Evolutionary conservation across 2,113 vertebrate genomes (phyloP).

Genomic region (Butastur rufipennis): DNA sequence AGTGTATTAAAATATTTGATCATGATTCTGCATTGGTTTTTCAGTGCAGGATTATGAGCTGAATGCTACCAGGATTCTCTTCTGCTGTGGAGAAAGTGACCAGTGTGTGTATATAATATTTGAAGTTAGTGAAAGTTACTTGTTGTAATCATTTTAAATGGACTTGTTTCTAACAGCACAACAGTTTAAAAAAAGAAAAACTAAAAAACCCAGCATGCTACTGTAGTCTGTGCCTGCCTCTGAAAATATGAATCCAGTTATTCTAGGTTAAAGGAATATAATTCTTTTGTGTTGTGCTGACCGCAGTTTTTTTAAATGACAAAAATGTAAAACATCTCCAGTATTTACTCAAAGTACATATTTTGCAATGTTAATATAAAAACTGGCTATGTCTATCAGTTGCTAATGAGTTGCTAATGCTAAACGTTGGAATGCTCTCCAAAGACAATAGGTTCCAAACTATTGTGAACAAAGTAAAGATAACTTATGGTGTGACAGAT

Average conservation of each 20-base stretch:
- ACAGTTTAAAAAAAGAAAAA: neutral
- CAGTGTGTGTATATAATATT: neutral
- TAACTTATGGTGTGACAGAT: neutral
- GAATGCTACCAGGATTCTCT: neutral
- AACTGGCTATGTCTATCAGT: neutral
- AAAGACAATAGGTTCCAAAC: neutral
- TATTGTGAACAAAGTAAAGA: neutral
- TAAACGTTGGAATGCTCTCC: neutral
- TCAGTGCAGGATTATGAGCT: slow-evolving; percentile 28
- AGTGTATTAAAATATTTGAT: neutral
- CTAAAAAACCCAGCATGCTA: rapidly evolving
- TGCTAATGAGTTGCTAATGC: neutral
- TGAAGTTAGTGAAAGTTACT: neutral
- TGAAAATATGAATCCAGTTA: neutral
- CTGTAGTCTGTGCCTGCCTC: neutral
- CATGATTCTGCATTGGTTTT: neutral
- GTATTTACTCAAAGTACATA: neutral
- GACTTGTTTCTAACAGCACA: neutral
- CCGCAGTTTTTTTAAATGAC: neutral
- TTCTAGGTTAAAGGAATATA: neutral
- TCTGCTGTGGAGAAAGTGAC: slow-evolving; percentile 13
- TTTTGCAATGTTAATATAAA: neutral
- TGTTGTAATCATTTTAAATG: neutral
- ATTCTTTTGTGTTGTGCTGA: neutral
- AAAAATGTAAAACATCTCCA: neutral